Conservation (phyloP, 92 coral and sea anemone species). For the Meandrina meandrites region DNA sequence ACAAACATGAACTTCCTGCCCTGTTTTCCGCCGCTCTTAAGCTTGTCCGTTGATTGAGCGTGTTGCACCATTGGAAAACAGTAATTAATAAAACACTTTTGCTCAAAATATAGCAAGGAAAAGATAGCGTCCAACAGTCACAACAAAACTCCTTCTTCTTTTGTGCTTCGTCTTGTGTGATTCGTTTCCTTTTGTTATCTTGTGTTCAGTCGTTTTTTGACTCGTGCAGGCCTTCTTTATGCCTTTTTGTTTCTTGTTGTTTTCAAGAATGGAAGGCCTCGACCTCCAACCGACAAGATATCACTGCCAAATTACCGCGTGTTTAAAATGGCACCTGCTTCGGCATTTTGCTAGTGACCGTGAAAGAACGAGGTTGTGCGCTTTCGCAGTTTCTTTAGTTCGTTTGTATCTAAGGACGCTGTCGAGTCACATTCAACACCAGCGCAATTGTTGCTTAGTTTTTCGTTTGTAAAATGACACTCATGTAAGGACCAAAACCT, state of each 20-base stretch:
- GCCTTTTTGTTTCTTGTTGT: not conserved
- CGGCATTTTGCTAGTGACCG: conserved; percentile 2
- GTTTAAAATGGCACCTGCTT: conserved; percentile 38
- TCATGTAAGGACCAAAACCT: not conserved
- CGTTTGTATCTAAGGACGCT: conserved; percentile 37
- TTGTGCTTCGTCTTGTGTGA: conserved; percentile 14
- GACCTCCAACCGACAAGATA: conserved; percentile 29
- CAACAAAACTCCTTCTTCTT: conserved; percentile 38
- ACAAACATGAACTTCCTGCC: conserved; percentile 8
- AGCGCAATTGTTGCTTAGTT: not conserved
- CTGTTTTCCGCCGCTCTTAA: not conserved
- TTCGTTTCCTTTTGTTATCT: not conserved
- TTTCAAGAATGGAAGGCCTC: conserved; percentile 3
- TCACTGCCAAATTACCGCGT: conserved; percentile 38
- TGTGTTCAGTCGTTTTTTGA: not conserved
- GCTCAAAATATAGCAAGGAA: not conserved
- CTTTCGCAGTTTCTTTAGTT: not conserved
- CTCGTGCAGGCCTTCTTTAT: not conserved
- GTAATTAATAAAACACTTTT: conserved; percentile 12
- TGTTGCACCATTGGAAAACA: not conserved
- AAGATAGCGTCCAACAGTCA: conserved; percentile 8
- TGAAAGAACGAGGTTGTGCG: not conserved
- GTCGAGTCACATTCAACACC: not conserved
- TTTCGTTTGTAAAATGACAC: conserved; percentile 26
- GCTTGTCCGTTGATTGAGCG: not conserved